Percentiles rank a stretch among this genome's conserved stretches.
Conservation (phyloP, 2,113 vertebrate species). For the Orcinus orca region DNA sequence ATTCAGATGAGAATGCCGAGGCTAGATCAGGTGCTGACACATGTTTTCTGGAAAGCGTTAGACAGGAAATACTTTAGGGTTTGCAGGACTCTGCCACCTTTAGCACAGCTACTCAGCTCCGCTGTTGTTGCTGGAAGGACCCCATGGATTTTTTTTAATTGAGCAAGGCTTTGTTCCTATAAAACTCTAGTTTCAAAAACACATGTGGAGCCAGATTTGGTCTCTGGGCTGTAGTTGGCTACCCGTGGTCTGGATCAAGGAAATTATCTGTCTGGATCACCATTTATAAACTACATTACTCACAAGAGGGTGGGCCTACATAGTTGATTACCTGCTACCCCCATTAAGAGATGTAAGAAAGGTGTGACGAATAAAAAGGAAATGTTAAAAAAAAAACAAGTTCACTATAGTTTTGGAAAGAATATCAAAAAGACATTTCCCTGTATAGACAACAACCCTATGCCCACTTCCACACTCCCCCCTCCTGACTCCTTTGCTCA, state of each 20-base stretch:
- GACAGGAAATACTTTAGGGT: background rate
- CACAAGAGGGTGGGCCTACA: background rate
- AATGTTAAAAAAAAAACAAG: background rate
- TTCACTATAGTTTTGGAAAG: background rate
- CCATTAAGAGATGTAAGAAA: background rate
- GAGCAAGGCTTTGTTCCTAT: background rate
- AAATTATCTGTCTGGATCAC: background rate
- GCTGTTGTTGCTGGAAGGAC: background rate
- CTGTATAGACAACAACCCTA: background rate
- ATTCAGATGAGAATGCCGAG: background rate
- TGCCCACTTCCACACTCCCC: accelerated
- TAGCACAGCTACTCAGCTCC: background rate
- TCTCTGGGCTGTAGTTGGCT: background rate
- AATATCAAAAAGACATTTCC: background rate
- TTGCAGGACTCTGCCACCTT: background rate
- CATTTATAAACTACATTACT: background rate
- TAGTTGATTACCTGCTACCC: background rate
- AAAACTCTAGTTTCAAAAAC: background rate
- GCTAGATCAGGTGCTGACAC: background rate
- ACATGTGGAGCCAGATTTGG: accelerated
- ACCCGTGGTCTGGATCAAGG: background rate
- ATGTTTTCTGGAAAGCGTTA: background rate
- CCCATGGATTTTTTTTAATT: background rate
- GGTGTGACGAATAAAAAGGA: background rate
- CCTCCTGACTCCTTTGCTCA: background rate